A percentile compares a stretch with the other conserved stretches of the same genome.
phyloP scores from a whole-genome alignment of 2,888 invertebrate species.

The Megastigmus dorsalis region DNA sequence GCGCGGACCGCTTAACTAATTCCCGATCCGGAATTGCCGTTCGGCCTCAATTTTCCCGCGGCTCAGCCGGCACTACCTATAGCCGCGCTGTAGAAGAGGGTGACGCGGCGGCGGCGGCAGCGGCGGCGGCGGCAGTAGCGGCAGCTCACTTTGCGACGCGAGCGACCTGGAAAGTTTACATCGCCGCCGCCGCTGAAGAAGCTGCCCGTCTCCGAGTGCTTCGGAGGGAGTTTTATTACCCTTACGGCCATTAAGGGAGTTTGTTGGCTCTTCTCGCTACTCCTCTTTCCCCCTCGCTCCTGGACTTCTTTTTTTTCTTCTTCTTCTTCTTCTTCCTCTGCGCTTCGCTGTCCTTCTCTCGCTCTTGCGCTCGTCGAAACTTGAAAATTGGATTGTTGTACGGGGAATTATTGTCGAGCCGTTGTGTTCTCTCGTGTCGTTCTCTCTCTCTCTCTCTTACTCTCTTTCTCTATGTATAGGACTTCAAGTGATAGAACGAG shows the following conservation, averaged over 20 bases:
- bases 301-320: not conserved
- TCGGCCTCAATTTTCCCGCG: slow-evolving; percentile 37
- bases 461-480: too few species aligned
- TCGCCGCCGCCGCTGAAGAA: not conserved
- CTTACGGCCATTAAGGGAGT: slow-evolving; percentile 41
- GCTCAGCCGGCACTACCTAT: not conserved
- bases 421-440: slow-evolving; percentile 3
- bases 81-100: too few species aligned
- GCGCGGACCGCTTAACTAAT: slow-evolving; percentile 42
- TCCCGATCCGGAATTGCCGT: slow-evolving; percentile 37
- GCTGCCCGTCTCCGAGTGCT: slow-evolving; percentile 4
- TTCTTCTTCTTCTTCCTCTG: not conserved
- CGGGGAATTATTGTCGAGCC: slow-evolving; percentile 20
- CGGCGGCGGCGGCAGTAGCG: not conserved
- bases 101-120: not conserved
- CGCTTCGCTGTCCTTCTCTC: not conserved
- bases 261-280: slow-evolving; percentile 11
- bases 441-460: too few species aligned
- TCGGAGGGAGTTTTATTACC: slow-evolving; percentile 43
- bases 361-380: slow-evolving; percentile 2
- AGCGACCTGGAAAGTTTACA: slow-evolving; percentile 23
- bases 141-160: slow-evolving; percentile 2
- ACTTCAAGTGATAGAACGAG: too few species aligned
- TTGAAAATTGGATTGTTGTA: slow-evolving; percentile 43
- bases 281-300: not conserved